Evolutionary conservation across 1,140 invertebrate species (phyloP), one percentile per base, ranked within the genome.

Genomic region (Neuroterus valhalla): DNA sequence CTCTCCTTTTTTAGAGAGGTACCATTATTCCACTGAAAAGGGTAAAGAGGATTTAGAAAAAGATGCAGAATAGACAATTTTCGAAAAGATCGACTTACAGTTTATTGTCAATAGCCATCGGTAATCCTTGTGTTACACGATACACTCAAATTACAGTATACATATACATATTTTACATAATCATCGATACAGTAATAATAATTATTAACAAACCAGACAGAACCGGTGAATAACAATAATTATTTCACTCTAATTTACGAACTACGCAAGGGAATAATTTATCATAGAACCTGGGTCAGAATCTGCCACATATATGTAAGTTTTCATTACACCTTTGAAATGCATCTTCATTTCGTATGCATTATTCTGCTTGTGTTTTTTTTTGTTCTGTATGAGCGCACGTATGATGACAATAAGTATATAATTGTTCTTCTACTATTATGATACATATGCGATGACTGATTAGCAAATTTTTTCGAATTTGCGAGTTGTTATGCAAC

Each of bases 121-220:
- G 70, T 86, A 84, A 85, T 84, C 84, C 79, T 87, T 86, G 72
- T 80, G 84, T 86, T 86, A 85, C 86, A 87, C 83, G 86, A 87
- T 87, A 89, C 87, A 90, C 76, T 86, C 84, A 89, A 87, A 85
- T 86, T 89, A 89, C 85, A 87, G 81, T 89, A 80, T 89, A 89
- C 85, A 88, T 89, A 86, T 85, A 90, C 87, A 89, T 89, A 89
- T 88, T 89, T 89, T 89, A 89, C 86, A 90, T 88, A 86, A 89
- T 89, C 82, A 82, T 83, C 85, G 77, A 86, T 85, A 75, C 14
- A 76, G 55, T 62, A 62, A 31, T 85, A 85, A 86, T 88, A 87
- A 87, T 87, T 83, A 86, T 85, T 86, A 90, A 89, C 85, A 88
- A 90, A 89, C 84, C 87, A 89, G 84, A 87, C 75, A 83, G 78